Conservation (phyloP, 2,888 invertebrate genomes). For the Oxyteleia sp. region DNA sequence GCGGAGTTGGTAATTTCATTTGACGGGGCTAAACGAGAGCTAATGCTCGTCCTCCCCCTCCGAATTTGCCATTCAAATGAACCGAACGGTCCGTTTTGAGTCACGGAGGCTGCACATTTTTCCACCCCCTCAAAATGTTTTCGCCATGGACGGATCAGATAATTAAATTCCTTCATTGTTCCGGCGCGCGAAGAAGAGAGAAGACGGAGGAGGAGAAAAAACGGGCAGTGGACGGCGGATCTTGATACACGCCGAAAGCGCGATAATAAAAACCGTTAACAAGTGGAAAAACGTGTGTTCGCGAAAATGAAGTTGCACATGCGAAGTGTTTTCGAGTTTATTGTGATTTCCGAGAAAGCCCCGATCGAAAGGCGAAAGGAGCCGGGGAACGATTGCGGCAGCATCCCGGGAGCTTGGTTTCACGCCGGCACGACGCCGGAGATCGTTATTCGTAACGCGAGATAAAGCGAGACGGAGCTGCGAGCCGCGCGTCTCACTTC, state of each 20-base stretch:
- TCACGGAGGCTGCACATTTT: neutral
- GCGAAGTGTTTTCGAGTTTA: constrained; percentile 61
- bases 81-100: constrained; percentile 32
- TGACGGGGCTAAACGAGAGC: constrained; percentile 47
- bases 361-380: constrained; percentile 26
- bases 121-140: constrained; percentile 17
- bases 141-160: constrained; percentile 49
- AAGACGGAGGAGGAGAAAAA: too few relatives aligned
- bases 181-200: constrained; percentile 27
- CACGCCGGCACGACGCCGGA: constrained; percentile 49
- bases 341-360: constrained; percentile 65
- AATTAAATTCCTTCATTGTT: constrained; percentile 65
- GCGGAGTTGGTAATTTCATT: constrained; percentile 46
- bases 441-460: constrained; percentile 65
- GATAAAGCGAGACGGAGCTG: constrained; percentile 55
- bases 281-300: constrained; percentile 60
- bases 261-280: constrained; percentile 51
- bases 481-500: constrained; percentile 53
- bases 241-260: constrained; percentile 46
- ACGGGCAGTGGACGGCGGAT: constrained; percentile 8
- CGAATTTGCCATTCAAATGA: constrained; percentile 61
- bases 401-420: constrained; percentile 31
- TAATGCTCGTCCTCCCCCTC: constrained; percentile 34
- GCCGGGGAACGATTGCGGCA: constrained; percentile 48
- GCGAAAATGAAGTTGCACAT: constrained; percentile 73